Evolutionary conservation across 2,113 vertebrate species (phyloP), one percentile per base, ranked within the genome.

Genomic region (Tenebrosternarchus preto): DNA sequence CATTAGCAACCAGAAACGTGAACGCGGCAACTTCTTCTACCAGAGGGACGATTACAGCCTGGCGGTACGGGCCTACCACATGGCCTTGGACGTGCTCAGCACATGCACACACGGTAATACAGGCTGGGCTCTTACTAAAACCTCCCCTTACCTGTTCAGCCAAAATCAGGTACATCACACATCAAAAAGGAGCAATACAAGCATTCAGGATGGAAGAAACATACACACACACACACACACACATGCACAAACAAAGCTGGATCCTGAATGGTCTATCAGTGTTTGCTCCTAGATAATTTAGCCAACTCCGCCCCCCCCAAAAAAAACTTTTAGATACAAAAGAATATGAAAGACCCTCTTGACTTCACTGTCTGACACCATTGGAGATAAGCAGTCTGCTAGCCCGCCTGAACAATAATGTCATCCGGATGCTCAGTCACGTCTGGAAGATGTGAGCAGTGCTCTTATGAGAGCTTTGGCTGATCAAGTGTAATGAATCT

Each of bases 11-110:
- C 92, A 93, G 85, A 94, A 95, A 76, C 88, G 94, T 81, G 94
- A 96, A 80, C 90, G 93, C 33, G 94, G 94, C 39, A 95, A 95
- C 88, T 94, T 93, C 86, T 92, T 94, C 88, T 96, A 96, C 85
- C 90, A 94, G 66, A 91, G 94, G 75, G 92, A 92, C 75, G 94
- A 94, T 69, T 95, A 92, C 85, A 56, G 84, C 83, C 85, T 89
- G 70, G 94, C 94, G 43, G 88, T 92, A 46, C 88, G 85, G 31
- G 93, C 93, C 77, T 96, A 96, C 86, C 89, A 87, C 57, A 92
- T 92, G 86, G 95, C 94, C 9, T 90, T 96, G 80, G 83, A 92
- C 22, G 87, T 95, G 82, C 91, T 96, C 4, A 92, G 92, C 63
- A 93, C 93, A 55, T 67, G 79, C 36, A 67, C 50, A 72, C 57